phyloP scores from a whole-genome alignment of 2,797 vertebrate genomes.

The Phalloptychus januarius region DNA sequence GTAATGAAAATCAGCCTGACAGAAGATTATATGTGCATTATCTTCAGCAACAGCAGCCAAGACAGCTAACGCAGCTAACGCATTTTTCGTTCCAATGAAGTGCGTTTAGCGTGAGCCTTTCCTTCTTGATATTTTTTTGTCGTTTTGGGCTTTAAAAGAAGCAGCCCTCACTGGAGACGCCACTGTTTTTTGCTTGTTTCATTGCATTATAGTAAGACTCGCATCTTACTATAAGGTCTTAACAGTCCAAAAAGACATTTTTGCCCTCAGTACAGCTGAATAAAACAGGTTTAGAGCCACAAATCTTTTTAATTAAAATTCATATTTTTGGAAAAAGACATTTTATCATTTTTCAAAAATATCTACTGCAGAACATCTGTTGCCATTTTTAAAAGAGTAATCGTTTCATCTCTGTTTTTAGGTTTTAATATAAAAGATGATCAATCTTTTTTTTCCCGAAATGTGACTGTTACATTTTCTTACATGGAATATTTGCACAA shows the following conservation, averaged over 20 bases:
- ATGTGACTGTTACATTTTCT: too few species aligned
- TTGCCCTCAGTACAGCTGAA: neutral
- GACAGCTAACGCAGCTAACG: constrained; percentile 13
- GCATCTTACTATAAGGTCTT: too few species aligned
- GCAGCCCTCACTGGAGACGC: neutral
- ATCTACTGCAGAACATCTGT: neutral
- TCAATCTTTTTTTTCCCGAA: too few species aligned
- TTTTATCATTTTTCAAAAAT: neutral
- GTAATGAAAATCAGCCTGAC: constrained; percentile 57
- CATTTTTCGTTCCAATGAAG: constrained; percentile 18
- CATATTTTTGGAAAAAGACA: neutral
- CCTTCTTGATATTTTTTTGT: neutral
- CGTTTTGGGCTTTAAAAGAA: neutral
- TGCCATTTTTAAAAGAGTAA: neutral
- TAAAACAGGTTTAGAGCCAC: neutral
- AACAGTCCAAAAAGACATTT: neutral
- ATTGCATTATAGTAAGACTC: neutral
- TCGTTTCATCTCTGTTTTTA: neutral
- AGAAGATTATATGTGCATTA: constrained; percentile 39
- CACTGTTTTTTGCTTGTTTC: neutral
- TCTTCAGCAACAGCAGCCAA: constrained; percentile 27
- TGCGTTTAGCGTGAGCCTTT: neutral
- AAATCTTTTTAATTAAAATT: neutral
- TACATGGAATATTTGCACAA: neutral
- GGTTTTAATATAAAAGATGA: neutral